A percentile compares a stretch with the other conserved stretches of the same genome.
phyloP scores from a whole-genome alignment of 2,888 invertebrate species.

The Sisyra terminalis region DNA sequence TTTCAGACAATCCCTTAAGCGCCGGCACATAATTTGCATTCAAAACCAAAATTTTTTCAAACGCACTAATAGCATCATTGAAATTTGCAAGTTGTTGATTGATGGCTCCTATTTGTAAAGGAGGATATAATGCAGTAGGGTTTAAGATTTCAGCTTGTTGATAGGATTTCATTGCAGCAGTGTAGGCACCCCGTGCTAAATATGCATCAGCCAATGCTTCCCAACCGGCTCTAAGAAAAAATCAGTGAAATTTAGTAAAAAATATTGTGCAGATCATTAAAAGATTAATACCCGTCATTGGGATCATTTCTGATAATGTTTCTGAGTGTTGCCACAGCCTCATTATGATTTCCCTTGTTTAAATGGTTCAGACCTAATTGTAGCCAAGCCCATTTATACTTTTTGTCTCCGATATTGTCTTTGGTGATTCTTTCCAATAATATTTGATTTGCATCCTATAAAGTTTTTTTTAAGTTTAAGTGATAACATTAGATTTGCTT shows the following conservation, averaged over 20 bases:
- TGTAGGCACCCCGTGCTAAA: conserved; percentile 72
- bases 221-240: conserved; percentile 42
- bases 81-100: conserved; percentile 52
- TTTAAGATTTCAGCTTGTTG: conserved; percentile 54
- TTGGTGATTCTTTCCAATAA: conserved; percentile 35
- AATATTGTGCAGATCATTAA: conserved; percentile 6
- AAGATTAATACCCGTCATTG: conserved; percentile 39
- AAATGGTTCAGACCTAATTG: conserved; percentile 71
- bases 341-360: conserved; percentile 50
- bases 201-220: conserved; percentile 86
- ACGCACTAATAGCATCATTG: conserved; percentile 55
- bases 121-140: conserved; percentile 47
- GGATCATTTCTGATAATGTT: conserved; percentile 51
- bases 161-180: conserved; percentile 78
- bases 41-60: conserved; percentile 35
- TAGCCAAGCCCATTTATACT: conserved; percentile 62
- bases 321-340: conserved; percentile 62
- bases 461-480: not conserved
- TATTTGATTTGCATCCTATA: conserved; percentile 40
- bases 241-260: not conserved
- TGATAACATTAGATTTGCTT: no score
- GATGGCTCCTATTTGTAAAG: conserved; percentile 59
- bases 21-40: conserved; percentile 49
- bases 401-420: conserved; percentile 21
- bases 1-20: conserved; percentile 68